A percentile compares a stretch with the other conserved stretches of the same genome.
Conservation (phyloP, 2,113 vertebrate genomes). For the Centropristis striata region DNA sequence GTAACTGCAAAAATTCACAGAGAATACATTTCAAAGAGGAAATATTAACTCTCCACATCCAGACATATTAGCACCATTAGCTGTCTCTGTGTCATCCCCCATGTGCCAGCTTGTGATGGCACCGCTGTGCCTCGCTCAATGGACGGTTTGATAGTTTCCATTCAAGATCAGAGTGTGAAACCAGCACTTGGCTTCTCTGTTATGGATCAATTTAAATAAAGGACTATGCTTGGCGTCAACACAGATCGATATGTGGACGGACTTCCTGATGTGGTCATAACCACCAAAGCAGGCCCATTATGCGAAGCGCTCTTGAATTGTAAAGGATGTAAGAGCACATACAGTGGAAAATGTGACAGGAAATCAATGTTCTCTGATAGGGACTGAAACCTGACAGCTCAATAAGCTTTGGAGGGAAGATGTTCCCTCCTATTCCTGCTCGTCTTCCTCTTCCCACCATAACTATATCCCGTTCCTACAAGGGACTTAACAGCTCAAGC, state of each 20-base stretch:
- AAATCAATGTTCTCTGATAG: slow-evolving; percentile 74
- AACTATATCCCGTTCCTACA: slow-evolving; percentile 53
- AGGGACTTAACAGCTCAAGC: slow-evolving; percentile 70
- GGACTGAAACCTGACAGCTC: slow-evolving; percentile 79
- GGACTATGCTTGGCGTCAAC: slow-evolving; percentile 58
- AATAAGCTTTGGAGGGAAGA: slow-evolving; percentile 68
- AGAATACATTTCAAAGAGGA: slow-evolving; percentile 29
- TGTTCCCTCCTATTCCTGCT: slow-evolving; percentile 37
- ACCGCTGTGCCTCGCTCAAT: slow-evolving; percentile 12
- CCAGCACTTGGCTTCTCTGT: slow-evolving; percentile 43
- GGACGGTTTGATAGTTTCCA: slow-evolving; percentile 40
- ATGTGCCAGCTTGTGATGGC: slow-evolving; percentile 30
- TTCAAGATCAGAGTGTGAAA: slow-evolving; percentile 67
- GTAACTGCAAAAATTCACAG: slow-evolving; percentile 54
- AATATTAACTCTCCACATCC: slow-evolving; percentile 42
- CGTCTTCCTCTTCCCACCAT: slow-evolving; percentile 21
- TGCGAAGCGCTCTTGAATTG: slow-evolving; percentile 30
- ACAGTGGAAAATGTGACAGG: slow-evolving; percentile 61
- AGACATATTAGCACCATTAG: slow-evolving; percentile 37
- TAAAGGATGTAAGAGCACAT: slow-evolving; percentile 50
- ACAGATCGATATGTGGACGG: slow-evolving; percentile 69
- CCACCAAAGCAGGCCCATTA: slow-evolving; percentile 60
- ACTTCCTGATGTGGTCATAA: slow-evolving; percentile 68
- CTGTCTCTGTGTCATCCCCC: slow-evolving; percentile 15
- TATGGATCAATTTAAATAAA: slow-evolving; percentile 72